These are phyloP conservation scores for Gandaritis pyraliata DNA, from an alignment of 2,888 invertebrate genomes.

Conservation along the genomic window DNA sequence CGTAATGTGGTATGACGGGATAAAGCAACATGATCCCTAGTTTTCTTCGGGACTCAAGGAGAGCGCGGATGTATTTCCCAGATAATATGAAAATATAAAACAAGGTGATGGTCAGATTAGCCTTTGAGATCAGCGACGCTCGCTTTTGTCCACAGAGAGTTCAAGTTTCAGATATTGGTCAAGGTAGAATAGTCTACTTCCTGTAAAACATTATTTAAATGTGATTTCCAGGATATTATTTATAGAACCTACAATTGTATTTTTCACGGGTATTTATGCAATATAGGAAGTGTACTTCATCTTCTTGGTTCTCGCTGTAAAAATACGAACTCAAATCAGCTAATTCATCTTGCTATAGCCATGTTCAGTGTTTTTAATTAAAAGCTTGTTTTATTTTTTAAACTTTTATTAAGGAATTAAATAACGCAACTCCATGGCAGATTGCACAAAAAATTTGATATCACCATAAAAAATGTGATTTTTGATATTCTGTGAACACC, in stretches of 20 bases:
- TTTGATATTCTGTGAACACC: slow-evolving; percentile 57
- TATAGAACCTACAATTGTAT: too few species aligned
- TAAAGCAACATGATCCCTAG: slow-evolving; percentile 37
- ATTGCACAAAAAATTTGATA: not conserved
- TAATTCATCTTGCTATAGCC: too few species aligned
- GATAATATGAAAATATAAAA: slow-evolving; percentile 68
- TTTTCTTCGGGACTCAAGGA: slow-evolving; percentile 21
- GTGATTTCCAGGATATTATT: too few species aligned
- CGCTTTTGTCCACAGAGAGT: slow-evolving; percentile 34
- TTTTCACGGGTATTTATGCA: too few species aligned
- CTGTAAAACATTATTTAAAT: not conserved
- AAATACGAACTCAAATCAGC: too few species aligned
- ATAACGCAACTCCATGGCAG: too few species aligned
- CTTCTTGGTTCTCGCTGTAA: too few species aligned
- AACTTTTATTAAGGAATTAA: too few species aligned
- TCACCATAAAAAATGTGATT: slow-evolving; percentile 21
- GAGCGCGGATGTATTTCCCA: slow-evolving; percentile 39
- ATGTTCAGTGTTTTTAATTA: too few species aligned
- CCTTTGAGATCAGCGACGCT: slow-evolving; percentile 46
- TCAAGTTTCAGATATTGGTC: slow-evolving; percentile 8
- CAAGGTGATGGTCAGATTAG: slow-evolving; percentile 45
- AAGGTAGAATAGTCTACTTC: not conserved
- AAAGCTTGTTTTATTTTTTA: too few species aligned
- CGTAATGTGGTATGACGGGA: slow-evolving; percentile 29
- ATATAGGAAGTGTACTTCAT: too few species aligned